A percentile compares a stretch with the other conserved stretches of the same genome.
These are phyloP conservation scores for Argynnis bischoffii DNA, from an alignment of 2,888 invertebrate species.

Conservation along the genomic window DNA sequence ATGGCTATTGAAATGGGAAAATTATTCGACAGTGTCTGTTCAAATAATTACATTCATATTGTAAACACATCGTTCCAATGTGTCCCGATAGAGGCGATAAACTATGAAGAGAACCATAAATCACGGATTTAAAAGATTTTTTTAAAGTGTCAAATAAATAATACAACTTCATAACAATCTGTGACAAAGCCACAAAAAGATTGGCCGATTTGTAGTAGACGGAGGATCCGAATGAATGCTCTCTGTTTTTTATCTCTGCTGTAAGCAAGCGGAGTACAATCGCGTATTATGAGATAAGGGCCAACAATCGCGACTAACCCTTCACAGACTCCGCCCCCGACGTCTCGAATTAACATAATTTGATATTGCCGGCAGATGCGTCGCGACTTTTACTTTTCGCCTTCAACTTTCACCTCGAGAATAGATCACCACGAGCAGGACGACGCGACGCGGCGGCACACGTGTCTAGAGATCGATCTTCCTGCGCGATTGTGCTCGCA, in stretches of 20 bases:
- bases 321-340: conserved; percentile 56
- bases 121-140: conserved; percentile 59
- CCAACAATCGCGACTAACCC: conserved; percentile 63
- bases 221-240: conserved; percentile 60
- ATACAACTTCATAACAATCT: conserved; percentile 56
- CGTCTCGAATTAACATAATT: conserved; percentile 65
- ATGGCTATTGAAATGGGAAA: conserved; percentile 16
- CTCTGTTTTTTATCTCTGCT: conserved; percentile 64
- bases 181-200: conserved; percentile 59
- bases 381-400: conserved; percentile 77
- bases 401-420: conserved; percentile 79
- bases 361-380: conserved; percentile 66
- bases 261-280: conserved; percentile 57
- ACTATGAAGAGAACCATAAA: conserved; percentile 54
- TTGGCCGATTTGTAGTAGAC: conserved; percentile 71
- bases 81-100: conserved; percentile 39
- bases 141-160: conserved; percentile 63
- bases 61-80: conserved; percentile 33
- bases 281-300: conserved; percentile 63
- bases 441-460: conserved; percentile 41
- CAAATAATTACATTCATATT: conserved; percentile 26
- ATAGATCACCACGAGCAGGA: conserved; percentile 70
- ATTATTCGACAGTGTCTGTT: conserved; percentile 12
- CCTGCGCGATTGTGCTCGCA: conserved; percentile 63
- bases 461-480: conserved; percentile 61